A percentile compares a stretch with the other conserved stretches of the same genome.
These are phyloP conservation scores for Parapsyche elsis DNA, from an alignment of 1,140 invertebrate genomes.

Conservation along the genomic window DNA sequence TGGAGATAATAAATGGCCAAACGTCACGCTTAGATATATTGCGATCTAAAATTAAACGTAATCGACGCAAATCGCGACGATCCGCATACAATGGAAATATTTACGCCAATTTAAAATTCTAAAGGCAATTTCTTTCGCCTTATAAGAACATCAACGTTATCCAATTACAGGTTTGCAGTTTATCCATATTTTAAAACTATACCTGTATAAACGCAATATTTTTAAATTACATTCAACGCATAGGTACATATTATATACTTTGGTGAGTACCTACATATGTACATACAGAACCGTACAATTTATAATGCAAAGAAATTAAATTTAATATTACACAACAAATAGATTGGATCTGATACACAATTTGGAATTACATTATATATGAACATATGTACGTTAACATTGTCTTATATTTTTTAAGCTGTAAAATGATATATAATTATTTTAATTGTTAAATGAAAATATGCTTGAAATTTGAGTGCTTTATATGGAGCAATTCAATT, in stretches of 20 bases:
- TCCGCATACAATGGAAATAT: constrained; percentile 45
- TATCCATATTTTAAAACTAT: constrained; percentile 23
- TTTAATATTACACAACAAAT: too few relatives aligned
- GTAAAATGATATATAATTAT: too few relatives aligned
- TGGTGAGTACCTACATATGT: not conserved
- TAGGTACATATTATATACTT: not conserved
- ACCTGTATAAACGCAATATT: constrained; percentile 10
- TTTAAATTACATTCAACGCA: not conserved
- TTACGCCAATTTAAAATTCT: constrained; percentile 54
- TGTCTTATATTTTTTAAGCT: too few relatives aligned
- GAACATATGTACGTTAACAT: too few relatives aligned
- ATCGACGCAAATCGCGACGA: constrained; percentile 25
- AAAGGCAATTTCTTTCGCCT: constrained; percentile 52
- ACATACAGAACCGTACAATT: not conserved
- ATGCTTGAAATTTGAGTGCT: too few relatives aligned
- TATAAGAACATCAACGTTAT: constrained; percentile 42
- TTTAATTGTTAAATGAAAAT: too few relatives aligned
- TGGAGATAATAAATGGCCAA: too few relatives aligned
- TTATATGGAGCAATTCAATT: too few relatives aligned
- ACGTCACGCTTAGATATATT: not conserved
- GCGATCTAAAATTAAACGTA: constrained; percentile 18
- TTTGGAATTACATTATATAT: too few relatives aligned
- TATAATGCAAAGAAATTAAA: not conserved
- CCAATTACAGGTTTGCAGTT: constrained; percentile 23
- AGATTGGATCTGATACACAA: too few relatives aligned